Evolutionary conservation across 2,113 vertebrate genomes (phyloP).

Genomic region (Mesitornis unicolor): DNA sequence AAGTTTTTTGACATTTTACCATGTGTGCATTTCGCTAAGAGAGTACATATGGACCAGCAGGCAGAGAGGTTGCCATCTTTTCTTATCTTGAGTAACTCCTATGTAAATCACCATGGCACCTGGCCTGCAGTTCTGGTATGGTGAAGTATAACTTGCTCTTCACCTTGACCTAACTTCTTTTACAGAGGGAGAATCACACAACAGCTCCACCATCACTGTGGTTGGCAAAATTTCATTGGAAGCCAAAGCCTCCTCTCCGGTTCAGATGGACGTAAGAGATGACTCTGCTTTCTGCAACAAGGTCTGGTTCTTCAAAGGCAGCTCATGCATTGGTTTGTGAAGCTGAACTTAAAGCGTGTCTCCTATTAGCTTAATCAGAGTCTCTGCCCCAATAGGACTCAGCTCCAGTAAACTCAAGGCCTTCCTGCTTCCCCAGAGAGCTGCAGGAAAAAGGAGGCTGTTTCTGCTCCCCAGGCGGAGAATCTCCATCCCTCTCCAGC

Average conservation of each 20-base stretch:
- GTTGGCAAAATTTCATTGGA: background rate
- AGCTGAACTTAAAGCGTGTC: background rate
- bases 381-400: background rate
- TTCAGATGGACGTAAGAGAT: accelerated
- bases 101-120: background rate
- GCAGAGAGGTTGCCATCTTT: background rate
- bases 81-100: background rate
- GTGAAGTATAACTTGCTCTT: background rate
- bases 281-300: background rate
- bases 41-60: accelerated
- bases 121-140: background rate
- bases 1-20: background rate
- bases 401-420: background rate
- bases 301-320: background rate
- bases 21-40: background rate
- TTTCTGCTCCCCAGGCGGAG: accelerated
- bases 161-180: background rate
- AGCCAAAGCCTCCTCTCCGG: background rate
- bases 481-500: background rate
- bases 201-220: background rate
- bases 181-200: background rate
- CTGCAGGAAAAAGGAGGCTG: background rate
- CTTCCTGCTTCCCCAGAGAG: background rate
- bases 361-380: background rate
- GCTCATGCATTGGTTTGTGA: background rate